A percentile compares a stretch with the other conserved stretches of the same genome.
phyloP scores from a whole-genome alignment of 2,797 vertebrate genomes.

The Chrysocyon brachyurus region DNA sequence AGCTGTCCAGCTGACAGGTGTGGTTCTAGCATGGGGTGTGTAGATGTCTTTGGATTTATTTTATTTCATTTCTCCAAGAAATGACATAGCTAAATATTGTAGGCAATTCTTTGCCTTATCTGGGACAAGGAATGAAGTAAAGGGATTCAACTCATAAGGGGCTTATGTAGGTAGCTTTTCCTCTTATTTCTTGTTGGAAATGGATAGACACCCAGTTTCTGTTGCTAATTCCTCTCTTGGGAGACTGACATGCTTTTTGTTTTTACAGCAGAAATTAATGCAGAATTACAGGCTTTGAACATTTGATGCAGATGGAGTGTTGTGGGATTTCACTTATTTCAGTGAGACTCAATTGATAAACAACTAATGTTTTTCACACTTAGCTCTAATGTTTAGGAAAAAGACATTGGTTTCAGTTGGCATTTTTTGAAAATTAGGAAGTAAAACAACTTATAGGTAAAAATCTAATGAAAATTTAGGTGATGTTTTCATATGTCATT shows the following conservation, averaged over 20 bases:
- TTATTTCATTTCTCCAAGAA: conserved; percentile 57
- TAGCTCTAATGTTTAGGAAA: conserved; percentile 72
- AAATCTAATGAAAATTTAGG: conserved; percentile 51
- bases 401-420: conserved; percentile 71
- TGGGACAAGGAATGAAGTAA: not conserved
- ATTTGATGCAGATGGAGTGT: conserved; percentile 70
- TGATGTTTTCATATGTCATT: conserved; percentile 59
- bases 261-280: conserved; percentile 72
- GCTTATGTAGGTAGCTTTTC: not conserved
- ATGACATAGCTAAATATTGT: not conserved
- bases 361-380: conserved; percentile 73
- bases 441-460: conserved; percentile 47
- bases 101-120: not conserved
- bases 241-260: conserved; percentile 76
- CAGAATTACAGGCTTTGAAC: conserved; percentile 71
- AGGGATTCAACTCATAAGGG: not conserved
- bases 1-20: not conserved
- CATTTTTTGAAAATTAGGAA: conserved; percentile 64
- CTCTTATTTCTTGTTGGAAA: conserved; percentile 10
- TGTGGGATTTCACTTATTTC: conserved; percentile 70
- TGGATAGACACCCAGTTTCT: conserved; percentile 23
- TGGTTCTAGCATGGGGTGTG: not conserved
- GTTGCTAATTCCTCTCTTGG: conserved; percentile 59
- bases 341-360: conserved; percentile 70
- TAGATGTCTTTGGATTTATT: conserved; percentile 5